phyloP scores from a whole-genome alignment of 2,888 invertebrate genomes.

The Drosophila setosimentum region DNA sequence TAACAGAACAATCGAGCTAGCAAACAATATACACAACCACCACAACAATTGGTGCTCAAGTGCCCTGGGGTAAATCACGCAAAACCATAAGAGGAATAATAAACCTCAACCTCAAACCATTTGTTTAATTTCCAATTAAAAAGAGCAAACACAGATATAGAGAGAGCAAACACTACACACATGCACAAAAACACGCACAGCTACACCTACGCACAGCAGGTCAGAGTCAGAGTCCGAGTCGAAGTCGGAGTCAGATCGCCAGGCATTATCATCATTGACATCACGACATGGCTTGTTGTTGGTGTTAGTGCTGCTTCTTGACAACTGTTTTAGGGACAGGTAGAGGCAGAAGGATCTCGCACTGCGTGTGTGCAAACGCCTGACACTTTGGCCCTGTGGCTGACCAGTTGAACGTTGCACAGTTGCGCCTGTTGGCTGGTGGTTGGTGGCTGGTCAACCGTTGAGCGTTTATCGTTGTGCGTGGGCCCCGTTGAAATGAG shows the following conservation, averaged over 20 bases:
- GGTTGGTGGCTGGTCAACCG: slow-evolving; percentile 47
- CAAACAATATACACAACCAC: slow-evolving; percentile 52
- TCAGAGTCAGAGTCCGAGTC: slow-evolving; percentile 38
- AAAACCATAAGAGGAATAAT: slow-evolving; percentile 68
- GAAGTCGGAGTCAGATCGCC: slow-evolving; percentile 46
- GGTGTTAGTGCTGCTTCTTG: slow-evolving; percentile 49
- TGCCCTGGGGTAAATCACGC: slow-evolving; percentile 73
- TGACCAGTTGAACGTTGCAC: slow-evolving; percentile 60
- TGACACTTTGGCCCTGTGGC: slow-evolving; percentile 60
- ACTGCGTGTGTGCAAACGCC: slow-evolving; percentile 58
- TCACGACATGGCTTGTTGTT: slow-evolving; percentile 71
- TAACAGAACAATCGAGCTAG: slow-evolving; percentile 46
- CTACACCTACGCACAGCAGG: slow-evolving; percentile 78
- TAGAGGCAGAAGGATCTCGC: slow-evolving; percentile 58
- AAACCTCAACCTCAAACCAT: slow-evolving; percentile 61
- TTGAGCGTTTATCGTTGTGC: slow-evolving; percentile 20
- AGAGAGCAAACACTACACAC: slow-evolving; percentile 10
- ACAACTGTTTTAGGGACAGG: slow-evolving; percentile 73
- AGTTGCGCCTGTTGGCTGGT: slow-evolving; percentile 12
- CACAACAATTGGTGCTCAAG: slow-evolving; percentile 72
- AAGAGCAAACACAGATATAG: slow-evolving; percentile 67
- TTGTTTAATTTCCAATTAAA: slow-evolving; percentile 81
- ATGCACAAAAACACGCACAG: slow-evolving; percentile 31
- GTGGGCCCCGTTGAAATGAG: slow-evolving; percentile 65
- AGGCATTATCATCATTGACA: slow-evolving; percentile 77